A percentile compares a stretch with the other conserved stretches of the same genome.
phyloP scores from a whole-genome alignment of 2,113 vertebrate genomes.

The Nerophis ophidion region DNA sequence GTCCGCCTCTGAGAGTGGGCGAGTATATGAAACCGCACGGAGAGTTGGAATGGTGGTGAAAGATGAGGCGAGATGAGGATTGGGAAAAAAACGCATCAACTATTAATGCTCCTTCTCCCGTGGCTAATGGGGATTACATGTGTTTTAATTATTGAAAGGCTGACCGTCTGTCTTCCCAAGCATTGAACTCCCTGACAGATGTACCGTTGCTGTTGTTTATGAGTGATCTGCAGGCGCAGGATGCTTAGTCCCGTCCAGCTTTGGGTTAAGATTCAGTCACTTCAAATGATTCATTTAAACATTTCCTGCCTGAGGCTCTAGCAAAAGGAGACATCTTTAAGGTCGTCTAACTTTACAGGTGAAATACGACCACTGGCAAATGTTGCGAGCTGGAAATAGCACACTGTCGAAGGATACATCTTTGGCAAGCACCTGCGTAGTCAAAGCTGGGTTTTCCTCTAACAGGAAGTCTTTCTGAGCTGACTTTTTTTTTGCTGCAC shows the following conservation, averaged over 20 bases:
- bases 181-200: conserved; percentile 42
- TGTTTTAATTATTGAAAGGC: conserved; percentile 77
- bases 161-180: conserved; percentile 68
- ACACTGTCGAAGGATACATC: conserved; percentile 18
- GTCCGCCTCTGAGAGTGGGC: conserved; percentile 2
- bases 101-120: conserved; percentile 65
- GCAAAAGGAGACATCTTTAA: conserved; percentile 14
- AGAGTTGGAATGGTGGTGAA: conserved; percentile 31
- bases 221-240: conserved; percentile 34
- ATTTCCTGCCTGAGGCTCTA: conserved; percentile 10
- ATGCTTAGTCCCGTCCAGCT: conserved; percentile 4
- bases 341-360: conserved; percentile 4
- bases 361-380: conserved; percentile 37
- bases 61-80: conserved; percentile 40
- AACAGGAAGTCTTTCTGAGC: conserved; percentile 34
- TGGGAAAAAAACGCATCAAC: conserved; percentile 62
- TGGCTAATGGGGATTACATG: conserved; percentile 70
- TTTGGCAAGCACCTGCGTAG: conserved; percentile 44
- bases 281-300: conserved; percentile 9
- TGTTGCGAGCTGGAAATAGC: conserved; percentile 32
- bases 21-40: background rate
- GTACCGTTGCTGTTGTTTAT: conserved; percentile 56
- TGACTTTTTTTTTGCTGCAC: conserved; percentile 32
- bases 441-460: conserved; percentile 21
- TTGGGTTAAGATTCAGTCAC: conserved; percentile 11